These are phyloP conservation scores for Muricea muricata DNA, from an alignment of 92 coral and sea anemone species.

Conservation along the genomic window DNA sequence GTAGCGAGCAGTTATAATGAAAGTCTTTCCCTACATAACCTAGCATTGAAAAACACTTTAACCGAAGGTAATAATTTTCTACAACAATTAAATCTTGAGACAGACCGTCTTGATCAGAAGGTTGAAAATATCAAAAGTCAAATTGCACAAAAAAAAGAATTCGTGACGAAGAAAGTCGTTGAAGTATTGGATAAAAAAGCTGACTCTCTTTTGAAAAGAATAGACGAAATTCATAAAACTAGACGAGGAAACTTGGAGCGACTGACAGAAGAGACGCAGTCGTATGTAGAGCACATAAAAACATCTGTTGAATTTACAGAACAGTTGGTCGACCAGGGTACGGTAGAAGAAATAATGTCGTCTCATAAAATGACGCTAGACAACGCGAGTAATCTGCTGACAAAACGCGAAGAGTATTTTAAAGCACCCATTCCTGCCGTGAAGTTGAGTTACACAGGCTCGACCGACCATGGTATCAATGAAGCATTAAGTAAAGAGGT, in stretches of 20 bases:
- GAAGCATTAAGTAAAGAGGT: neutral
- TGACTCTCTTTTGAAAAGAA: neutral
- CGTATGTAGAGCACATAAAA: neutral
- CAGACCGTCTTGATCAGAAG: neutral
- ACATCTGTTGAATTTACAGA: slow-evolving; percentile 1
- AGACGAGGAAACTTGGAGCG: neutral
- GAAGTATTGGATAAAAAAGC: neutral
- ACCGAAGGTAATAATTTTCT: neutral
- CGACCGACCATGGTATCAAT: neutral
- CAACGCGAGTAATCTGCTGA: neutral
- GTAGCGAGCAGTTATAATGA: slow-evolving; percentile 17
- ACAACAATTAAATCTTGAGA: neutral
- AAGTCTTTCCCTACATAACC: neutral
- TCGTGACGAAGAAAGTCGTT: neutral
- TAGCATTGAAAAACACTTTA: neutral
- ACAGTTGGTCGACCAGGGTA: neutral
- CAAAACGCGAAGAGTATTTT: neutral
- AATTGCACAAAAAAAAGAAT: neutral
- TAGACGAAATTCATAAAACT: neutral
- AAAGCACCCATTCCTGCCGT: neutral
- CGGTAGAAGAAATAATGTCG: no score
- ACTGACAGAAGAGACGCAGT: neutral
- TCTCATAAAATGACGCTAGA: neutral
- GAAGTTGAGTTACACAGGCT: neutral
- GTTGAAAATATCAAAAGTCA: neutral